Evolutionary conservation across 2,113 vertebrate species (phyloP), one percentile per base, ranked within the genome.

Genomic region (Poeciliopsis prolifica): DNA sequence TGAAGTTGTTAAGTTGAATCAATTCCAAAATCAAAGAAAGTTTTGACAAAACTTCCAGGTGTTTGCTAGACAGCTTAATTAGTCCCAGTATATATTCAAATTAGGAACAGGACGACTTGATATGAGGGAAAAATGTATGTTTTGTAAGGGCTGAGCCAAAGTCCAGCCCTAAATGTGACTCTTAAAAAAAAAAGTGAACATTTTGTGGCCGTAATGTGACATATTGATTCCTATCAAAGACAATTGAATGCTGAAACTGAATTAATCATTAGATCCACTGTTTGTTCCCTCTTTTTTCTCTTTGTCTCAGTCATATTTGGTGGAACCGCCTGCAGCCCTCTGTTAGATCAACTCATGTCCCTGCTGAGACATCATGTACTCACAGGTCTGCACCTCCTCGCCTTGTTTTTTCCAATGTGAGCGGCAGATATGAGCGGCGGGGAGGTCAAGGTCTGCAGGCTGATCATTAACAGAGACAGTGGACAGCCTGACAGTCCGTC

Each of bases 401-500:
- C 9, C 60, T 65, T 76, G 78, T 73, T 81, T 37, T 73, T 72
- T 22, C 48, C 42, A 42, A 75, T 71, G 44, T 29, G 48, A 72
- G 42, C 63, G 2, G n/a, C 83, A 61, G 75, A 80, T 73, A 63
- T 2, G 3, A 75, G 60, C 6, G 2, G 6, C 44, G 51, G 64
- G 74, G n/a, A 75, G 87, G 81, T 88, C 86, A 89, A 88, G 86
- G 89, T 89, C 80, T 88, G 80, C 10, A 4, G 3, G 2, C 29
- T 86, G 89, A 91, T 91, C 86, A 91, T 88, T 91, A 70, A 91
- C 87, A 78, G 77, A 76, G 10, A 66, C 44, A 28, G 5, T 51
- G 62, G 62, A 29, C 54, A 65, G n/a, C 35, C 15, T 17, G 30
- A 24, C 58, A 29, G 35, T 48, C 68, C 19, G 3, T 58, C 22